A percentile compares a stretch with the other conserved stretches of the same genome.
Conservation (phyloP, 2,113 vertebrate species). For the Limanda limanda region DNA sequence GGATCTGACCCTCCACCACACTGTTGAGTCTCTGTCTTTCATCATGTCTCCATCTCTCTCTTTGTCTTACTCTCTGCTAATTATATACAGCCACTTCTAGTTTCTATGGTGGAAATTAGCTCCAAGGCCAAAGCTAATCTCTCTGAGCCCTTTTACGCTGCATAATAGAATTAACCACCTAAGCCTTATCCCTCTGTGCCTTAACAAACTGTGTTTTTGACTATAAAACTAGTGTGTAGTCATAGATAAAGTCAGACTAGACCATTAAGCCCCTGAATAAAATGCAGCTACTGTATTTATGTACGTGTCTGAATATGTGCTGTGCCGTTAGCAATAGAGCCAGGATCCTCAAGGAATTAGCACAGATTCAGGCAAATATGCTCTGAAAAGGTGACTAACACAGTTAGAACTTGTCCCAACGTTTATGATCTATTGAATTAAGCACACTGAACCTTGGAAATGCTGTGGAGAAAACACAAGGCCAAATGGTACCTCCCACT, state of each 20-base stretch:
- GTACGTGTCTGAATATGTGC: background rate
- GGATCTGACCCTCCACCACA: conserved; percentile 38
- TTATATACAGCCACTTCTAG: conserved; percentile 40
- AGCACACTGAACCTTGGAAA: conserved; percentile 8
- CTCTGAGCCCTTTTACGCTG: conserved; percentile 50
- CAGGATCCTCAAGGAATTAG: conserved; percentile 4
- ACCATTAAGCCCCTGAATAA: background rate
- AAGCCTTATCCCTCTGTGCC: conserved; percentile 38
- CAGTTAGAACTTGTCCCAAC: background rate
- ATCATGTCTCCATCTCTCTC: conserved; percentile 20
- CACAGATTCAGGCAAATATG: background rate
- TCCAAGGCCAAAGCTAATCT: conserved; percentile 60
- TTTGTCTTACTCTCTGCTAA: conserved; percentile 52
- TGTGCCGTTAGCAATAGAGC: background rate
- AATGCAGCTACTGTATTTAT: conserved; percentile 3
- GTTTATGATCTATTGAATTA: background rate
- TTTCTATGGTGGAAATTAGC: conserved; percentile 34
- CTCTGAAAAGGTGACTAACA: conserved; percentile 1
- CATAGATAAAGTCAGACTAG: conserved; percentile 16
- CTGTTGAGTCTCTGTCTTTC: conserved; percentile 25
- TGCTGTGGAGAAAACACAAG: conserved; percentile 18
- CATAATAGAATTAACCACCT: conserved; percentile 62
- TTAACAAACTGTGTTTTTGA: conserved; percentile 6
- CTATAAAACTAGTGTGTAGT: conserved; percentile 23
- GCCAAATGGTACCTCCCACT: conserved; percentile 30